Evolutionary conservation across 2,888 invertebrate species (phyloP).

Genomic region (Pelosia muscerda): DNA sequence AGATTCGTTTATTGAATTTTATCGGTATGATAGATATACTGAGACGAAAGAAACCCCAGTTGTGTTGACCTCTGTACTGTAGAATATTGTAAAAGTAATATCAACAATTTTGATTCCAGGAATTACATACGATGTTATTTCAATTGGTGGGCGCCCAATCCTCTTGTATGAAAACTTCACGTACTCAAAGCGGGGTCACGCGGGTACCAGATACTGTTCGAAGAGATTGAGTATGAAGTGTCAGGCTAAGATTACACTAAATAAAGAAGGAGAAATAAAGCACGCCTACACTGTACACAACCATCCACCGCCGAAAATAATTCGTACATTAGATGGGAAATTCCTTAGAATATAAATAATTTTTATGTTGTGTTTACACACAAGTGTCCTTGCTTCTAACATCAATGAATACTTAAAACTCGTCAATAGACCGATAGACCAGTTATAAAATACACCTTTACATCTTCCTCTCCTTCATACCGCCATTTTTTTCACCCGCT

Average conservation of each 20-base stretch:
- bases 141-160: background rate
- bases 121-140: background rate
- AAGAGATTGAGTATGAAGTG: conserved; percentile 6
- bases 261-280: background rate
- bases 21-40: too few species aligned
- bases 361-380: too few species aligned
- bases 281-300: conserved; percentile 43
- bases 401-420: background rate
- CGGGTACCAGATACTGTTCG: background rate
- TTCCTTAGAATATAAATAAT: conserved; percentile 7
- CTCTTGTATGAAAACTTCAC: conserved; percentile 10
- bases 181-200: background rate
- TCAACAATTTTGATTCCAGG: background rate
- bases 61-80: too few species aligned
- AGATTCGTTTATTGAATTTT: background rate
- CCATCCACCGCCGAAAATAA: conserved; percentile 39
- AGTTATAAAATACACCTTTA: too few species aligned
- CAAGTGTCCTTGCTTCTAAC: background rate
- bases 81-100: background rate
- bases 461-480: too few species aligned
- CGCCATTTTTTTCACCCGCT: too few species aligned
- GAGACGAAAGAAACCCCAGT: too few species aligned
- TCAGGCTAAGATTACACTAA: background rate
- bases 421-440: too few species aligned
- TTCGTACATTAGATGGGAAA: conserved; percentile 19